Evolutionary conservation across 2,113 vertebrate species (phyloP).

Genomic region (Cavia aperea): DNA sequence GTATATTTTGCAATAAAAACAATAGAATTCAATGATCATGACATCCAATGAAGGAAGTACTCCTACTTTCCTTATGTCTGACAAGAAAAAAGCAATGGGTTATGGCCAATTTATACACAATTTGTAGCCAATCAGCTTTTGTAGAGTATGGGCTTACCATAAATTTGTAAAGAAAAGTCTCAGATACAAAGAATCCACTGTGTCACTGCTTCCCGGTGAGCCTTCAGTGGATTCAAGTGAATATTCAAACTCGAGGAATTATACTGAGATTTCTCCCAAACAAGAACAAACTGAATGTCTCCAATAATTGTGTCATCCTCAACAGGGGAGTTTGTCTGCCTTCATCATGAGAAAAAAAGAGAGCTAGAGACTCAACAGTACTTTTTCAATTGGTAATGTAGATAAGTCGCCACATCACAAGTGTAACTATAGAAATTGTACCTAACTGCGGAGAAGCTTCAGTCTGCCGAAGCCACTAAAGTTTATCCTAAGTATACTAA

Average conservation of each 20-base stretch:
- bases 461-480: background rate
- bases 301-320: rapidly evolving
- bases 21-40: background rate
- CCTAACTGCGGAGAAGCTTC: background rate
- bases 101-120: too few species aligned
- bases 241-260: background rate
- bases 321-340: background rate
- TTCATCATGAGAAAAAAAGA: background rate
- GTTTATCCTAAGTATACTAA: background rate
- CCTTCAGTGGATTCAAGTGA: background rate
- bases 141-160: background rate
- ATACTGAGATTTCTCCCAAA: background rate
- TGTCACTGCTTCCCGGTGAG: rapidly evolving
- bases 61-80: background rate
- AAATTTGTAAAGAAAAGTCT: background rate
- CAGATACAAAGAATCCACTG: background rate
- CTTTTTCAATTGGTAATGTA: background rate
- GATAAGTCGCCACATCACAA: background rate
- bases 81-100: background rate
- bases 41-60: background rate
- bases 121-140: background rate
- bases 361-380: background rate
- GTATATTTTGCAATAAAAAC: too few species aligned
- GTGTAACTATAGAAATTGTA: too few species aligned
- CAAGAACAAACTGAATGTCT: background rate